These are phyloP conservation scores for Eulimnadia texana DNA, from an alignment of 1,140 invertebrate genomes.

Conservation along the genomic window DNA sequence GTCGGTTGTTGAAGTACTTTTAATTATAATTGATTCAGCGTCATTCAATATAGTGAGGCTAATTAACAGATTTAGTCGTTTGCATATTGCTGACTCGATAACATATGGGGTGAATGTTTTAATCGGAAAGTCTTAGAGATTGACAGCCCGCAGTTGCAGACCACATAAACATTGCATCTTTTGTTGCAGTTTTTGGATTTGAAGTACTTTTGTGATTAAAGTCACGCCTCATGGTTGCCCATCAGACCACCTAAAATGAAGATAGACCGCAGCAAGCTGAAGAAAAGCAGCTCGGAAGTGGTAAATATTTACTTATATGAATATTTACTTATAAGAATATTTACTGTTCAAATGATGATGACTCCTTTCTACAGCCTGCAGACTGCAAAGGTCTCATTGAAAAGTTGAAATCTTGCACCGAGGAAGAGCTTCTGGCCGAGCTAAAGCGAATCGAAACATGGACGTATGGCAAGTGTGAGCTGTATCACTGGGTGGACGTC, in stretches of 20 bases:
- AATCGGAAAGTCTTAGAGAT: too few species aligned
- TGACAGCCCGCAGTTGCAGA: too few species aligned
- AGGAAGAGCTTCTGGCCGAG: slow-evolving; percentile 53
- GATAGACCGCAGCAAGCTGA: slow-evolving; percentile 68
- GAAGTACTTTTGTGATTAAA: neutral
- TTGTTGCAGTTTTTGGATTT: slow-evolving; percentile 2
- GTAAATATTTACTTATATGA: slow-evolving; percentile 40
- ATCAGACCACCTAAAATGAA: slow-evolving; percentile 45
- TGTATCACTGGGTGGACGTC: slow-evolving; percentile 81
- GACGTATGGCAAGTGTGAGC: slow-evolving; percentile 81
- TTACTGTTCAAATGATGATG: slow-evolving; percentile 10
- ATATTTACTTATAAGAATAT: neutral
- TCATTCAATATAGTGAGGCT: too few species aligned
- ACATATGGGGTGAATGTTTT: too few species aligned
- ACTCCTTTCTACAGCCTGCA: slow-evolving; percentile 43
- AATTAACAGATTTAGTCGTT: too few species aligned
- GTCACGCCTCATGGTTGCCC: neutral
- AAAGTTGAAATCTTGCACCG: slow-evolving; percentile 51
- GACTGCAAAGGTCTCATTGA: slow-evolving; percentile 71
- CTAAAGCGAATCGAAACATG: slow-evolving; percentile 63
- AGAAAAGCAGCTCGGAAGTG: slow-evolving; percentile 77
- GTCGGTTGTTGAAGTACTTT: too few species aligned
- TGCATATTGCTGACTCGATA: too few species aligned
- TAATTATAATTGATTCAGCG: too few species aligned
- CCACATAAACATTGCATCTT: too few species aligned